These are phyloP conservation scores for Tachycineta bicolor DNA, from an alignment of 2,113 vertebrate species.

Conservation along the genomic window DNA sequence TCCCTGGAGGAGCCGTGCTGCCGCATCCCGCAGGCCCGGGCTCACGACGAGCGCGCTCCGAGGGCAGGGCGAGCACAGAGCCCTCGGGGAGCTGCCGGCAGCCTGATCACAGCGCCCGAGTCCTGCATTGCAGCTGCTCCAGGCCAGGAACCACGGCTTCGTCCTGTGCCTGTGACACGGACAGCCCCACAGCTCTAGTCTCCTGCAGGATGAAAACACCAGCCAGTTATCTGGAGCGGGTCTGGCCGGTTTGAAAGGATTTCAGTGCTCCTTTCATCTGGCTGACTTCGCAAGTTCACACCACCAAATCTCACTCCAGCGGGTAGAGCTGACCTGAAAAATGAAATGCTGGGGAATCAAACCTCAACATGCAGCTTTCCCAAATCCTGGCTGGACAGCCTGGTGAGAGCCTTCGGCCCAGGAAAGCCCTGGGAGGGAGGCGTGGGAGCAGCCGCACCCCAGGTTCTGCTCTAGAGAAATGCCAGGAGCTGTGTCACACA, in stretches of 20 bases:
- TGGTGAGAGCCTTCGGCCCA: not conserved
- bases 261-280: not conserved
- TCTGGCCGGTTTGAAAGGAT: not conserved
- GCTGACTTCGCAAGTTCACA: not conserved
- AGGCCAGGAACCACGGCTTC: not conserved
- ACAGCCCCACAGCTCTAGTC: not conserved
- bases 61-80: rapidly evolving
- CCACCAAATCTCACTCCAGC: not conserved
- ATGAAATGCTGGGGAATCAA: not conserved
- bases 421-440: not conserved
- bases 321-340: not conserved
- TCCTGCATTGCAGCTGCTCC: not conserved
- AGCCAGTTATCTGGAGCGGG: not conserved
- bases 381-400: not conserved
- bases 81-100: not conserved
- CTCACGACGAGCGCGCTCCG: rapidly evolving
- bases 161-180: not conserved
- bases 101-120: not conserved
- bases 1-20: not conserved
- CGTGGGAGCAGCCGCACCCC: no score
- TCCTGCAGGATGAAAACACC: not conserved
- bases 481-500: rapidly evolving
- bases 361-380: rapidly evolving
- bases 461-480: rapidly evolving
- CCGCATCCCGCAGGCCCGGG: rapidly evolving